Evolutionary conservation across 2,113 vertebrate genomes (phyloP).

Genomic region (Sceloporus tristichus): DNA sequence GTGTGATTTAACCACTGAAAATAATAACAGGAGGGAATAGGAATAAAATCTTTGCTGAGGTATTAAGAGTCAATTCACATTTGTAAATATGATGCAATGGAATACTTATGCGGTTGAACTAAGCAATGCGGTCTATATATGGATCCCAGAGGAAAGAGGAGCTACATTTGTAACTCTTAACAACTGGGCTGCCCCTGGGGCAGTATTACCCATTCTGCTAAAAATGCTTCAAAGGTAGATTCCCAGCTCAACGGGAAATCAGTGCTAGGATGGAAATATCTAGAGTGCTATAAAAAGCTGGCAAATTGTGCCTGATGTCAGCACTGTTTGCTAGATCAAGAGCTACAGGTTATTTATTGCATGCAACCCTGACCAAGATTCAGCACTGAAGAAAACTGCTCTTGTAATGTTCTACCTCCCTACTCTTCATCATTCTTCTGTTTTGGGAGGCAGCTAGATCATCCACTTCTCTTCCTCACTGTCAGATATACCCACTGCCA

Average conservation of each 20-base stretch:
- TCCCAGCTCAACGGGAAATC: not conserved
- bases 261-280: not conserved
- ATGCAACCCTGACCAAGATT: not conserved
- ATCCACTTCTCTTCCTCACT: not conserved
- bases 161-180: not conserved
- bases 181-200: not conserved
- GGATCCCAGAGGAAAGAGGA: not conserved
- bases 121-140: not conserved
- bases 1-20: not conserved
- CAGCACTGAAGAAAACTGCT: not conserved
- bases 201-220: constrained; percentile 11
- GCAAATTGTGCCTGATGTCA: not conserved
- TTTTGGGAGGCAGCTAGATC: not conserved
- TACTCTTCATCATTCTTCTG: not conserved
- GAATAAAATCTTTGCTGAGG: not conserved
- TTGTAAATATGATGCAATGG: constrained; percentile 24
- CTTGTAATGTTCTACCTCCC: not conserved
- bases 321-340: not conserved
- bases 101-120: constrained; percentile 1
- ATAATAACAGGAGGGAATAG: not conserved
- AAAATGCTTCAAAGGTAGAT: not conserved
- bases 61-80: not conserved
- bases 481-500: not conserved
- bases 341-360: not conserved
- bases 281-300: not conserved